Percentiles rank a stretch among this genome's conserved stretches.
Conservation (phyloP, 2,797 vertebrate genomes). For the Spheniscus humboldti region DNA sequence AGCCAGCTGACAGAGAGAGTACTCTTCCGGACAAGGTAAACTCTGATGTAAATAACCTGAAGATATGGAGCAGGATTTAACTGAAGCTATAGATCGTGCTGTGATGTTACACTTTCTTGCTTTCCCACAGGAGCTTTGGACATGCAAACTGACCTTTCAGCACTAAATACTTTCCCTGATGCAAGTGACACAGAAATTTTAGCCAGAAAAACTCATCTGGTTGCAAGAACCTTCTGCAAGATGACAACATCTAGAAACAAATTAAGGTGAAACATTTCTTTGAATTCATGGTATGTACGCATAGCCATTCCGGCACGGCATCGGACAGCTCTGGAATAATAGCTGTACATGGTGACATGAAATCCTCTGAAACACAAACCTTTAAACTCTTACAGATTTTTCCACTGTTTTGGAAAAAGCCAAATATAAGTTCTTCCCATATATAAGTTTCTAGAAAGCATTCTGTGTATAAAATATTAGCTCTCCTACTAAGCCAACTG, state of each 20-base stretch:
- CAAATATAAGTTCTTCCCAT: neutral
- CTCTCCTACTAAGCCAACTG: neutral
- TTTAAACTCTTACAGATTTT: neutral
- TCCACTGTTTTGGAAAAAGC: neutral
- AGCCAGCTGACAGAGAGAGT: neutral
- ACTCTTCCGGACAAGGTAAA: neutral
- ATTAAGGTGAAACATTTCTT: neutral
- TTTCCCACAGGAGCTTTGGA: neutral
- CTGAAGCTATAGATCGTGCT: neutral
- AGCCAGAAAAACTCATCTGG: neutral
- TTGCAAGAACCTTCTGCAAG: neutral
- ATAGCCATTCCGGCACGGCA: neutral
- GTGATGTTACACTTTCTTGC: neutral
- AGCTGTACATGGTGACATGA: neutral
- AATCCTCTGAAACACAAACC: neutral
- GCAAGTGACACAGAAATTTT: neutral
- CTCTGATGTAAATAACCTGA: neutral
- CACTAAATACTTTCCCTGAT: neutral
- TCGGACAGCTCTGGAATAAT: neutral
- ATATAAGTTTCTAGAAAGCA: constrained; percentile 33
- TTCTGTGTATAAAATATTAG: neutral
- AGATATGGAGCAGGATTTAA: neutral
- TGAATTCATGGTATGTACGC: neutral
- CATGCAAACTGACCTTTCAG: neutral
- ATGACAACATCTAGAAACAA: neutral